Base-by-base conservation (phyloP, 2,113 vertebrate species). In the Tricholaema leucomelas region DNA sequence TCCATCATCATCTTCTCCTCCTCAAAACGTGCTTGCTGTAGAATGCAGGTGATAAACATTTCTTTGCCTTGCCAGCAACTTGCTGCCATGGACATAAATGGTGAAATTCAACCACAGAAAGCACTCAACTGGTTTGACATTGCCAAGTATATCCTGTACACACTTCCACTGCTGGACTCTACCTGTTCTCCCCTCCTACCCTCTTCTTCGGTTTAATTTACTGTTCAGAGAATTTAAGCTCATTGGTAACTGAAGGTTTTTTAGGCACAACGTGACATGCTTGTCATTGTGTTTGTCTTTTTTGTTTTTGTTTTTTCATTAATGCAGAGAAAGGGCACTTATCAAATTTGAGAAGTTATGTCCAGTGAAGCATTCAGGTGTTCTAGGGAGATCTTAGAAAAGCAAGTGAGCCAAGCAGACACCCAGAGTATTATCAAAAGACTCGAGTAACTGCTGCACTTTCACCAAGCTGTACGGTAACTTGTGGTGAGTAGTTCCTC, bases 1-100 rank as follows among this genome's bases (percentile, higher is more conserved):
- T 88, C 99, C 99, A 3, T 99, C 99, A 0, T 99, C 99, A 0
- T 98, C 99, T 33, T 99, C 99, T 81, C 99, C 99, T 83, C 97
- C 99, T 48, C 99, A 99, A 96, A 99, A 98, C 52, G 98, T 98
- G 54, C 98, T 99, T 59, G 99, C 98, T 40, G 98, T 99, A 46
- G 99, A 99, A 91, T 99, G 99, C 98, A 99, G 99, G 99, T 99
- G 99, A 99, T 99, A 97, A 91, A 97, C 90, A 44, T 96, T 96
- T 67, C 94, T 93, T 95, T 95, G 97, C 97, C 97, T 97, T 96
- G 95, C 94, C 97, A 98, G 98, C 98, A 96, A n/a, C 93, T 94
- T 73, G 97, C 98, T 98, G 98, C 98, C 97, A 97, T 96, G 97
- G 98, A 98, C 97, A 94, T 90, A 94, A 94, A 96, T 83, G 96